These are phyloP conservation scores for Apostichopus californicus DNA, from an alignment of 35 echinoderm and acorn worm species.

Conservation along the genomic window DNA sequence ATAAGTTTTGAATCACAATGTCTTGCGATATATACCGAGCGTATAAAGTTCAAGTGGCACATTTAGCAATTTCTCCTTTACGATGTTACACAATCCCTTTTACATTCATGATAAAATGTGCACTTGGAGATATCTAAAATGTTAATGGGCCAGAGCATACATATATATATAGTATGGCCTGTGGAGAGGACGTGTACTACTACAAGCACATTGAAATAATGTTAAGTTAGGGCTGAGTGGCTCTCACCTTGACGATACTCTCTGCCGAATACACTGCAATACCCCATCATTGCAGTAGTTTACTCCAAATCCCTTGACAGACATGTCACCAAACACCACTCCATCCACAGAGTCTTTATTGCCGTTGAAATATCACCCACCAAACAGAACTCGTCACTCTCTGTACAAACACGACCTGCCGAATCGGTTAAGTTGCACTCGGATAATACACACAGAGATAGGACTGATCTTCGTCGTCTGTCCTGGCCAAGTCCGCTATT, in stretches of 20 bases:
- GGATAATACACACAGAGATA: not conserved
- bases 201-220: no score
- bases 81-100: no score
- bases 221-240: not conserved
- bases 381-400: constrained; percentile 11
- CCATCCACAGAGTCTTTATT: constrained; percentile 24
- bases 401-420: constrained; percentile 23
- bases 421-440: constrained; percentile 13
- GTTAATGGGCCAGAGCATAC: no score
- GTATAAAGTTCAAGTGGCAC: no score
- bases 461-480: not conserved
- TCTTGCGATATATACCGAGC: no score
- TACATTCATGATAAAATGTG: no score
- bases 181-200: no score
- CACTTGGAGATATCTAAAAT: no score
- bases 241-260: not conserved
- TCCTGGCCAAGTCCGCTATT: constrained; percentile 1
- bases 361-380: constrained; percentile 51
- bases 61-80: no score
- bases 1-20: no score
- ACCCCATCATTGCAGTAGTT: not conserved
- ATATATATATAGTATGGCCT: no score
- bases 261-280: not conserved
- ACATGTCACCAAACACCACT: constrained; percentile 44
- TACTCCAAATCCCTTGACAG: constrained; percentile 44